phyloP scores from a whole-genome alignment of 2,113 vertebrate species.

The Mesocricetus auratus region DNA sequence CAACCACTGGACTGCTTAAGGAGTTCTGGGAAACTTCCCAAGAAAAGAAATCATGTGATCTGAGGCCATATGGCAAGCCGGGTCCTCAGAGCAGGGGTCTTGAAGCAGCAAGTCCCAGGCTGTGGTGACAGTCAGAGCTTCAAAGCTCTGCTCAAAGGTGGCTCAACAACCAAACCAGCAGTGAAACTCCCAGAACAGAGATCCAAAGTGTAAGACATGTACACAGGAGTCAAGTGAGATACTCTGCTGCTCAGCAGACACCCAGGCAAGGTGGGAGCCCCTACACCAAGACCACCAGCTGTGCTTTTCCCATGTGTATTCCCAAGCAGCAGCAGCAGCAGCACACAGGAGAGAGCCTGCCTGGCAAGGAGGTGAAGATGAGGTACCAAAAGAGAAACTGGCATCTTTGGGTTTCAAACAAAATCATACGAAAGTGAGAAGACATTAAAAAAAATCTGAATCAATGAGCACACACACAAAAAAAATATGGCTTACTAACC shows the following conservation, averaged over 20 bases:
- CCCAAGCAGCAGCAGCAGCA: slow-evolving; percentile 67
- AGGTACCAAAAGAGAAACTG: slow-evolving; percentile 72
- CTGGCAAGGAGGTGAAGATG: slow-evolving; percentile 39
- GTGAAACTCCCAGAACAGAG: not conserved
- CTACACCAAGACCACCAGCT: not conserved
- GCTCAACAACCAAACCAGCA: not conserved
- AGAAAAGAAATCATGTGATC: slow-evolving; percentile 43
- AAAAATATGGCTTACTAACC: slow-evolving; percentile 87
- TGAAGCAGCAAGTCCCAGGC: not conserved
- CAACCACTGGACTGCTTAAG: slow-evolving; percentile 59
- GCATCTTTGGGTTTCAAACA: slow-evolving; percentile 80
- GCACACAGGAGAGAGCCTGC: slow-evolving; percentile 13
- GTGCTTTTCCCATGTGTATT: not conserved
- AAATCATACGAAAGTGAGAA: slow-evolving; percentile 70
- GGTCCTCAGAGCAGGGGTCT: not conserved
- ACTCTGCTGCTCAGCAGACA: not conserved
- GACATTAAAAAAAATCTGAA: slow-evolving; percentile 72
- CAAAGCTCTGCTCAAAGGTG: not conserved
- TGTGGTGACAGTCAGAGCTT: not conserved
- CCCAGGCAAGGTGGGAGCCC: not conserved
- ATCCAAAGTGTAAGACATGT: not conserved
- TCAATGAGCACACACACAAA: slow-evolving; percentile 77
- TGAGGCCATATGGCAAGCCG: not conserved
- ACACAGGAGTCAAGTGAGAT: not conserved
- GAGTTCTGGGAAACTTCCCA: slow-evolving; percentile 36